These are phyloP conservation scores for Epicauta chinensis DNA, from an alignment of 1,140 invertebrate species.

Conservation along the genomic window DNA sequence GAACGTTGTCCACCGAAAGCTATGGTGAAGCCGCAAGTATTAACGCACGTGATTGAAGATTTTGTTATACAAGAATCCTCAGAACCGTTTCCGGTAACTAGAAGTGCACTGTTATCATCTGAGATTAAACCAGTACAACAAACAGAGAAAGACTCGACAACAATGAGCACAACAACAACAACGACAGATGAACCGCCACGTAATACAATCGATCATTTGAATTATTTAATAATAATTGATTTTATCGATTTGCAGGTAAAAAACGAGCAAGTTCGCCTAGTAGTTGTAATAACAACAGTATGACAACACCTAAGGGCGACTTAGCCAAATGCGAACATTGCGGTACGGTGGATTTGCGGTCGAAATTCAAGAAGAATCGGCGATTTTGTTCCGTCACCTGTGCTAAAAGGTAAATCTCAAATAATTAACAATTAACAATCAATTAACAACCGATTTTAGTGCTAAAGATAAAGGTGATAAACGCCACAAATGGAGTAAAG, in stretches of 20 bases:
- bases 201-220: constrained; percentile 39
- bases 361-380: constrained; percentile 70
- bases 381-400: constrained; percentile 73
- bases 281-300: constrained; percentile 33
- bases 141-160: constrained; percentile 44
- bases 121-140: constrained; percentile 42
- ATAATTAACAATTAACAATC: constrained; percentile 1
- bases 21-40: constrained; percentile 91
- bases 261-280: constrained; percentile 30
- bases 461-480: constrained; percentile 32
- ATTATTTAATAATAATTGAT: constrained; percentile 11
- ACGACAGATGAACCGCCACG: constrained; percentile 65
- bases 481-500: constrained; percentile 43
- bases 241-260: constrained; percentile 31
- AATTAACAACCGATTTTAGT: constrained; percentile 21
- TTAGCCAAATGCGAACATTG: constrained; percentile 72
- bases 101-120: constrained; percentile 46
- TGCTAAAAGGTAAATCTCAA: constrained; percentile 53
- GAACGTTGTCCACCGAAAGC: constrained; percentile 66
- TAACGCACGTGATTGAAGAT: constrained; percentile 95
- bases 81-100: constrained; percentile 82
- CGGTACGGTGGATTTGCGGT: constrained; percentile 62
- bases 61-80: constrained; percentile 93
- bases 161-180: too few species aligned
- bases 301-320: constrained; percentile 41